These are phyloP conservation scores for Chaetoderma sp. DNA, from an alignment of 2,888 invertebrate genomes.

Conservation along the genomic window DNA sequence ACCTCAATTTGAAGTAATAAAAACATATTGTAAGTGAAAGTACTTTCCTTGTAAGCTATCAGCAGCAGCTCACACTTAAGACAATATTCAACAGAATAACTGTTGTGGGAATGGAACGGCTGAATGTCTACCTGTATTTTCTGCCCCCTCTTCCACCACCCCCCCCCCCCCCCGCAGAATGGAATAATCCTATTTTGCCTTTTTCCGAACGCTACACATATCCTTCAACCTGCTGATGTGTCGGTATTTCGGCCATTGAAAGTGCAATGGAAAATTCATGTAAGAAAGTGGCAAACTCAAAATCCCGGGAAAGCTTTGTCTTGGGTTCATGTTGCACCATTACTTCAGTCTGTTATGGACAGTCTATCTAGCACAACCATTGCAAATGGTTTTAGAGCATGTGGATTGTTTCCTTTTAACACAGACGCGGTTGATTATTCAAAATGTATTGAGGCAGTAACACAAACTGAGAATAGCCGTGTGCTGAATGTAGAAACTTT, in stretches of 20 bases:
- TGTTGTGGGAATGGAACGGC: too few relatives aligned
- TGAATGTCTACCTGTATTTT: too few relatives aligned
- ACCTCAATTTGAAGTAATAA: too few relatives aligned
- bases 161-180: too few relatives aligned
- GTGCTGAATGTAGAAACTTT: too few relatives aligned
- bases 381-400: constrained; percentile 20
- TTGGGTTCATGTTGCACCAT: constrained; percentile 17
- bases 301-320: constrained; percentile 26
- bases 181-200: constrained; percentile 31
- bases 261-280: constrained; percentile 23
- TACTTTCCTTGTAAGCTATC: too few relatives aligned
- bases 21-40: too few relatives aligned
- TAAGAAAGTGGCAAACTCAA: constrained; percentile 30
- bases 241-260: constrained; percentile 29
- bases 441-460: constrained; percentile 20
- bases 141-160: too few relatives aligned
- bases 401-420: constrained; percentile 25
- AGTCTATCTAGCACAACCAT: constrained; percentile 14
- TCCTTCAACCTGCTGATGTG: constrained; percentile 28
- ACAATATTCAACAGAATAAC: too few relatives aligned
- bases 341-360: constrained; percentile 24
- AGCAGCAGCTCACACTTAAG: too few relatives aligned
- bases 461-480: background rate
- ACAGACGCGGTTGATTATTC: constrained; percentile 5
- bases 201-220: constrained; percentile 25